Base-by-base conservation (phyloP, 2,113 vertebrate species). In the Gobio gobio region DNA sequence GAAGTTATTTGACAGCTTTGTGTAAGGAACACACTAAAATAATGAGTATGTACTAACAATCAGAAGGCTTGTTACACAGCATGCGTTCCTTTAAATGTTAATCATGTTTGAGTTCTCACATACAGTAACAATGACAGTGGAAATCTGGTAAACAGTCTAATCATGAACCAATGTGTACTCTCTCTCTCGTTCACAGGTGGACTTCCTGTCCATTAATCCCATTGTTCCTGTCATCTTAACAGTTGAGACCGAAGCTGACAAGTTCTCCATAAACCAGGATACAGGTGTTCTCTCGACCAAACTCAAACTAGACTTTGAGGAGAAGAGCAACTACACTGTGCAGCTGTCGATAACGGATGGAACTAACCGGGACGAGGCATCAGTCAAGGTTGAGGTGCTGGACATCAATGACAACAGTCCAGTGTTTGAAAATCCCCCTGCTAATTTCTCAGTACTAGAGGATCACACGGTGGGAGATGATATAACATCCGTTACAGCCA, bases 391-490 rank as follows among this genome's bases (percentile, higher is more conserved):
- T 61, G 81, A 82, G 3, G 93, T 96, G 45, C 89, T 81, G 1
- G 96, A 95, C 29, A 24, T 95, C 90, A 96, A 96, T 2, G 95
- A 96, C 22, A 95, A 96, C 89, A 89, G 86, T 47, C 95, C 95
- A 0, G 79, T 89, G 40, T 96, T 96, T 72, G 56, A 2, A 47
- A 6, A 1, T 22, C 70, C 1, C 54, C 88, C 20, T 16, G 7
- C 90, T 56, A 59, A 84, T 0, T 0, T 80, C 36, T 24, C 45
- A 0, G 3, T 95, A 22, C 2, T 0, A 0, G 96, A 96, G 86
- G 88, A 92, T 0, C 0, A 0, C 0, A 2, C 64, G 0, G 18
- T 20, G 0, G 93, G 92, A 45, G 59, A 78, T 61, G 77, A 2
- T 0, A 8, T 95, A 6, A 80, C 88, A 13, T 1, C 0, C 0